Conservation (phyloP, 2,113 vertebrate species). For the Camelus dromedarius region DNA sequence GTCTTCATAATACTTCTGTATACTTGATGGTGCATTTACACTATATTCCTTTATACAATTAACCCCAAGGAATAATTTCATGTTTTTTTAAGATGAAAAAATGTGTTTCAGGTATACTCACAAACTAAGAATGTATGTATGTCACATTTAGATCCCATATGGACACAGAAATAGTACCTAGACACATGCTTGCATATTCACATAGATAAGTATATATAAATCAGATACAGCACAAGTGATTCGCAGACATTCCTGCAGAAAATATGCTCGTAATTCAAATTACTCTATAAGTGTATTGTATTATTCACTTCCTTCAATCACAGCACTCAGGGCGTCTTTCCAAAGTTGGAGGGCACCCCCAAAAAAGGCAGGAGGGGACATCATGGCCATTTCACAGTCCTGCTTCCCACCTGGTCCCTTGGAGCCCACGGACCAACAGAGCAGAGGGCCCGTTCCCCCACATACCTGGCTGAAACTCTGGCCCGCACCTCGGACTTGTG, state of each 20-base stretch:
- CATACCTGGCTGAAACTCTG: conserved; percentile 99
- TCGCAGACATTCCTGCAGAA: not conserved
- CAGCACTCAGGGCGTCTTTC: not conserved
- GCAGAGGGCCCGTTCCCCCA: not conserved
- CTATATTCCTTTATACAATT: not conserved
- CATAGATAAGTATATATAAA: not conserved
- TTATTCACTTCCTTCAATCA: not conserved
- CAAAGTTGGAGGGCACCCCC: not conserved
- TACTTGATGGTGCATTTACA: not conserved
- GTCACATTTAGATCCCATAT: not conserved
- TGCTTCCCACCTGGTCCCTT: not conserved
- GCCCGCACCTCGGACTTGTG: conserved; percentile 93
- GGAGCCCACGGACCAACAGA: not conserved
- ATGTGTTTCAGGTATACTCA: not conserved
- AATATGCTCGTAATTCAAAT: not conserved
- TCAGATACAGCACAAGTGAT: not conserved
- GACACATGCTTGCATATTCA: not conserved
- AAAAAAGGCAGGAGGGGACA: not conserved
- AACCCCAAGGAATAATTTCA: not conserved
- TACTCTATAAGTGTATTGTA: not conserved
- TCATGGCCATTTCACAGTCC: accelerated
- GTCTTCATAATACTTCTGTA: not conserved
- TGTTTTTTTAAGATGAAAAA: not conserved
- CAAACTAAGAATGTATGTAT: not conserved
- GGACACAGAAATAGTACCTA: not conserved